These are phyloP conservation scores for Dasypogon diadema DNA, from an alignment of 2,888 invertebrate species.

Conservation along the genomic window DNA sequence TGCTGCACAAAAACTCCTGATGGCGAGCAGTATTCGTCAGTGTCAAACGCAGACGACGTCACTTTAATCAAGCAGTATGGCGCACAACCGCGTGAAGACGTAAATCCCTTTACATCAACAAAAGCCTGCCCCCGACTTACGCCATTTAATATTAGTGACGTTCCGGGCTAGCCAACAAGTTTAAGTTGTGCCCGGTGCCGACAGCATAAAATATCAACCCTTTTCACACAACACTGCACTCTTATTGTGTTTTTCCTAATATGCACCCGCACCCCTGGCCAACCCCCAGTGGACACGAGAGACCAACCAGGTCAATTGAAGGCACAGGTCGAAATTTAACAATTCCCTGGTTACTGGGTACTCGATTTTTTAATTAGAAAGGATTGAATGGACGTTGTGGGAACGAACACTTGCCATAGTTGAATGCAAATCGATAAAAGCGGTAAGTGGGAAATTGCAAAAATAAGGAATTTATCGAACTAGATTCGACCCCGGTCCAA, in stretches of 20 bases:
- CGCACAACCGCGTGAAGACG: constrained; percentile 34
- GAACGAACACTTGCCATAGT: constrained; percentile 47
- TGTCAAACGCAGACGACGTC: constrained; percentile 41
- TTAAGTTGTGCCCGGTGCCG: constrained; percentile 10
- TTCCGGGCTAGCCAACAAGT: constrained; percentile 11
- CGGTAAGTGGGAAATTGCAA: constrained; percentile 44
- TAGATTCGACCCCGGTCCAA: constrained; percentile 20
- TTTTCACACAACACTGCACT: constrained; percentile 24
- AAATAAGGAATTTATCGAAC: constrained; percentile 36
- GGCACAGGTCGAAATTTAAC: constrained; percentile 47
- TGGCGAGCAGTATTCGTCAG: constrained; percentile 25
- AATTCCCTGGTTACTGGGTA: constrained; percentile 27
- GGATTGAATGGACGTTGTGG: constrained; percentile 39
- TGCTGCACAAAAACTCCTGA: not conserved
- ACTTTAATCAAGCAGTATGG: constrained; percentile 45
- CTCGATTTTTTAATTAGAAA: constrained; percentile 49
- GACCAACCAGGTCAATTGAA: constrained; percentile 27
- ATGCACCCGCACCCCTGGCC: not conserved
- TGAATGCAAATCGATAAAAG: constrained; percentile 48
- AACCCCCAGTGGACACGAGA: not conserved
- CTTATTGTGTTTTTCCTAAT: constrained; percentile 46
- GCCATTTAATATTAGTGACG: constrained; percentile 30
- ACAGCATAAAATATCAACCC: constrained; percentile 46
- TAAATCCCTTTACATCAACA: constrained; percentile 38
- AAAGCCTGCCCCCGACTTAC: not conserved